These are phyloP conservation scores for Zoanthus sociatus DNA, from an alignment of 92 coral and sea anemone species.

Conservation along the genomic window DNA sequence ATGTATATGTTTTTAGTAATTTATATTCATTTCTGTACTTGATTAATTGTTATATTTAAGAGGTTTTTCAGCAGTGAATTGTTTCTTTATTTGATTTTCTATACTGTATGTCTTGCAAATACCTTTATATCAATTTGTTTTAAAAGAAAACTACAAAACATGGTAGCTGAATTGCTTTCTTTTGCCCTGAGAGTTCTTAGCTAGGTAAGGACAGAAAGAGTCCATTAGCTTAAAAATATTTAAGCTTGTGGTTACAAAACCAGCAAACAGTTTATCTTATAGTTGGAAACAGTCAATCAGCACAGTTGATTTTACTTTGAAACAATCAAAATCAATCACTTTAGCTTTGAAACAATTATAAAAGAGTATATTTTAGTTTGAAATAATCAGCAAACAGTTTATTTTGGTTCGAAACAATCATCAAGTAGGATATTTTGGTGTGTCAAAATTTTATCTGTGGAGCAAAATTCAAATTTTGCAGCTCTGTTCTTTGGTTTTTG, in stretches of 20 bases:
- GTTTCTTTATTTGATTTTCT: not conserved
- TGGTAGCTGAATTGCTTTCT: slow-evolving; percentile 1
- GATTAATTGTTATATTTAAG: not conserved
- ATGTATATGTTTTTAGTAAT: slow-evolving; percentile 20
- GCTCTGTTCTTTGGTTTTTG: slow-evolving; percentile 28
- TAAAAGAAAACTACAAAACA: not conserved
- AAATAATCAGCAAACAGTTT: slow-evolving; percentile 31
- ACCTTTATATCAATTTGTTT: not conserved
- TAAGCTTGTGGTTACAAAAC: slow-evolving; percentile 29
- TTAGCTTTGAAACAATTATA: no score
- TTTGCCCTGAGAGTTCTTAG: slow-evolving; percentile 29
- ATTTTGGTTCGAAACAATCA: slow-evolving; percentile 19
- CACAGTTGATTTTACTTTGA: not conserved
- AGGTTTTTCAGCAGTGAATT: not conserved
- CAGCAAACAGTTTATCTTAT: slow-evolving; percentile 36
- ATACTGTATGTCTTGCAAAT: not conserved
- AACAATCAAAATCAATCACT: no score
- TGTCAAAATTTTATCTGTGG: slow-evolving; percentile 7
- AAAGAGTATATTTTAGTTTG: no score
- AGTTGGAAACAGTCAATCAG: no score
- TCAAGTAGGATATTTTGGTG: slow-evolving; percentile 19
- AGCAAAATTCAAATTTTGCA: slow-evolving; percentile 5
- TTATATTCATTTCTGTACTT: slow-evolving; percentile 15
- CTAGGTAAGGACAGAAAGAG: slow-evolving; percentile 26
- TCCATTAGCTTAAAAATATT: slow-evolving; percentile 21